Evolutionary conservation across 2,797 vertebrate genomes (phyloP).

Genomic region (Numenius phaeopus): DNA sequence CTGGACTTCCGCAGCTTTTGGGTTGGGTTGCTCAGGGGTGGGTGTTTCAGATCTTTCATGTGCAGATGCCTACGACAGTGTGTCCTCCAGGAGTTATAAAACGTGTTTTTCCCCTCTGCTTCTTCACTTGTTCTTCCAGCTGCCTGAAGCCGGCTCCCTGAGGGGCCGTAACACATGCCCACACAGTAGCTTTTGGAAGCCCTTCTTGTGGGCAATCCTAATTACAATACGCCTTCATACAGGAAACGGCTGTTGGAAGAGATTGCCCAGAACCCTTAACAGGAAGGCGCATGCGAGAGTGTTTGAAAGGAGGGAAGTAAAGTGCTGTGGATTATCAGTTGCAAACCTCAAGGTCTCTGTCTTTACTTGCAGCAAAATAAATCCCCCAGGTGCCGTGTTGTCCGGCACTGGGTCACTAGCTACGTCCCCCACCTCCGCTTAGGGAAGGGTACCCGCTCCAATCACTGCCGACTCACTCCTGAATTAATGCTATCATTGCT

Average conservation of each 20-base stretch:
- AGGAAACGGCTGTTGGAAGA: conserved; percentile 24
- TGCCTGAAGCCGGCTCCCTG: neutral
- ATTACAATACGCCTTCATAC: neutral
- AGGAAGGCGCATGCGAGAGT: rapidly evolving
- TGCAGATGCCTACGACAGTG: neutral
- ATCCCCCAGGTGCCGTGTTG: neutral
- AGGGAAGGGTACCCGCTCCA: neutral
- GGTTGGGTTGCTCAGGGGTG: neutral
- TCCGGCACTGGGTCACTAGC: neutral
- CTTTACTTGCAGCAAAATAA: neutral
- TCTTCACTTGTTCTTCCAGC: neutral
- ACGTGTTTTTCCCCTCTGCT: neutral
- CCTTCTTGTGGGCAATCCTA: neutral
- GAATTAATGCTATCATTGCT: rapidly evolving
- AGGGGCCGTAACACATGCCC: neutral
- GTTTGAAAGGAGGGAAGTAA: neutral
- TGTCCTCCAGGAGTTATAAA: neutral
- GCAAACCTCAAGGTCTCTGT: neutral
- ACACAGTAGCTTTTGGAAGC: neutral
- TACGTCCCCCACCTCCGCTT: neutral
- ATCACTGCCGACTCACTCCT: neutral
- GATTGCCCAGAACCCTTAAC: neutral
- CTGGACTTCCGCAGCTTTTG: neutral
- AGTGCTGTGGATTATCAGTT: neutral
- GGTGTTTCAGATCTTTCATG: neutral